phyloP scores from a whole-genome alignment of 2,113 vertebrate genomes.

The Heloderma charlesbogerti region DNA sequence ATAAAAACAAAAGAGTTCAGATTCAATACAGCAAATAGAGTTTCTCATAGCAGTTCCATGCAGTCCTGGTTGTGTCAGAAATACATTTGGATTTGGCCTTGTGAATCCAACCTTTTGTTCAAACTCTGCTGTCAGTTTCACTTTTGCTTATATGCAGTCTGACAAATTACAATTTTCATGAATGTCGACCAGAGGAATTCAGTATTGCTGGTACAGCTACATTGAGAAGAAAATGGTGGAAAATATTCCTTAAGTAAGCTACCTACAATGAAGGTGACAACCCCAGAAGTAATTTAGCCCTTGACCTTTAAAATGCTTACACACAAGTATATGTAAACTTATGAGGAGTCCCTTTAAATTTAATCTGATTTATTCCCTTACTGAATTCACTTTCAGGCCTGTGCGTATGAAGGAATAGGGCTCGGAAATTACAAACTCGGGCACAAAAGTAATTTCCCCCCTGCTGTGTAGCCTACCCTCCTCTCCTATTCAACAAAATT shows the following conservation, averaged over 20 bases:
- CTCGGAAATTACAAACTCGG: conserved; percentile 55
- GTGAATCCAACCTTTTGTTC: background rate
- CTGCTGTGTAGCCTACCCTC: conserved; percentile 64
- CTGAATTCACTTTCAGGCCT: conserved; percentile 64
- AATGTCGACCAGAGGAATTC: conserved; percentile 50
- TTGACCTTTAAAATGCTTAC: conserved; percentile 55
- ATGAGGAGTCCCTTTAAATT: conserved; percentile 64
- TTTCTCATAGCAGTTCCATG: background rate
- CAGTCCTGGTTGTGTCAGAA: background rate
- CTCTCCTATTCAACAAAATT: conserved; percentile 64
- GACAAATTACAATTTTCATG: conserved; percentile 55
- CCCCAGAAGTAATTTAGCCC: conserved; percentile 31
- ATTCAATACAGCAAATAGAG: background rate
- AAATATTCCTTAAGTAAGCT: conserved; percentile 25
- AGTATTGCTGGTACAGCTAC: conserved; percentile 58
- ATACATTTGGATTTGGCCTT: background rate
- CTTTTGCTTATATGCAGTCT: conserved; percentile 59
- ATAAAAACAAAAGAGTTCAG: background rate
- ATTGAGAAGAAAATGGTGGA: conserved; percentile 54
- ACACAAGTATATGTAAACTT: conserved; percentile 53
- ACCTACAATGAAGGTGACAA: conserved; percentile 31
- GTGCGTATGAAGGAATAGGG: conserved; percentile 56
- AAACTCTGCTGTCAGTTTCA: conserved; percentile 41
- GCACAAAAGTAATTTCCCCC: conserved; percentile 72
- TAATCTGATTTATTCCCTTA: conserved; percentile 69